These are phyloP conservation scores for Meandrina meandrites DNA, from an alignment of 92 coral and sea anemone species.

Conservation along the genomic window DNA sequence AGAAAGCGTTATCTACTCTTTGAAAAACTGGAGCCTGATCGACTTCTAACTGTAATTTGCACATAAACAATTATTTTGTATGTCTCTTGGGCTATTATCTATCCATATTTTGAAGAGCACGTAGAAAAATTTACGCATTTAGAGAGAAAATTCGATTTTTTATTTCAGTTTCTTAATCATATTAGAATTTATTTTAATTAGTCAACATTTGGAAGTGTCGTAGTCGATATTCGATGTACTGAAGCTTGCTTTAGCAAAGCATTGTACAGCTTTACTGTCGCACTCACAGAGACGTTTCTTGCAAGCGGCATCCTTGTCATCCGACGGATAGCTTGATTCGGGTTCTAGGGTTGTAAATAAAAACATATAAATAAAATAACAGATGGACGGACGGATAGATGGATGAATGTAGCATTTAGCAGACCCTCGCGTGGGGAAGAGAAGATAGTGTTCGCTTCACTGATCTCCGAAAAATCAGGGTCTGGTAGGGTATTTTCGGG, in stretches of 20 bases:
- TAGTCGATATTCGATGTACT: constrained; percentile 32
- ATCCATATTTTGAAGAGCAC: not conserved
- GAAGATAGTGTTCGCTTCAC: too few species aligned
- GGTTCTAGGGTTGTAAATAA: constrained; percentile 37
- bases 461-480: too few species aligned
- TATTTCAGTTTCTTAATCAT: not conserved
- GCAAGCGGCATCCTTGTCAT: constrained; percentile 44
- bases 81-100: not conserved
- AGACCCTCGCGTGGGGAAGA: too few species aligned
- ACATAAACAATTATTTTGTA: too few species aligned
- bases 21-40: too few species aligned
- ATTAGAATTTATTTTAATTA: not conserved
- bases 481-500: too few species aligned
- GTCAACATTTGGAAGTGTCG: constrained; percentile 49
- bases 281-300: constrained; percentile 62
- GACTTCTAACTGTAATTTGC: too few species aligned
- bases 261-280: constrained; percentile 68
- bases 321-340: constrained; percentile 39
- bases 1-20: too few species aligned
- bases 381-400: too few species aligned
- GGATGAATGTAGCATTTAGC: too few species aligned
- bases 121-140: not conserved
- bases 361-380: not conserved
- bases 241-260: constrained; percentile 50
- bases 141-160: not conserved